Base-by-base conservation (phyloP, 2,113 vertebrate genomes). In the Pteropus alecto region DNA sequence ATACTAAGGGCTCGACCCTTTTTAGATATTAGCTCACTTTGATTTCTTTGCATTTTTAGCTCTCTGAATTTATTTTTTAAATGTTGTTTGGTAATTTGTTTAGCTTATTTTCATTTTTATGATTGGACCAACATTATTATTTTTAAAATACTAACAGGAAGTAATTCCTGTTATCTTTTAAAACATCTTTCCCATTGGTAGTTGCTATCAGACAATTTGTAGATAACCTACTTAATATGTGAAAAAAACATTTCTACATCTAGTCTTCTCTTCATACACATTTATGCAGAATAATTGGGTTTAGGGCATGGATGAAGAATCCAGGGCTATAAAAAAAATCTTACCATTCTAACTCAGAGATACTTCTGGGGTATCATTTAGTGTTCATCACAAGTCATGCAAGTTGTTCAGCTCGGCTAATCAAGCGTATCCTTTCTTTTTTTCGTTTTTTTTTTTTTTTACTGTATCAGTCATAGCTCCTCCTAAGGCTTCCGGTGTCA, bases 401-500 rank as follows among this genome's bases (percentile, higher is more conserved):
- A n/a, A 79, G 13, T 24, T 82, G 90, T 79, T 97, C 65, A 7
- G 74, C 82, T 82, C 94, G 54, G 78, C 67, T 82, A 71, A 38
- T 77, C 60, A 96, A 88, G 51, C 41, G 28, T 82, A 48, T n/a
- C 13, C 1, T 18, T 78, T 48, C 30, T 38, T 73, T 4, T 68
- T 74, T 56, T 11, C n/a, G 43, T 74, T 56, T 11, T n/a, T 41
- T 73, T 4, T 63, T 81, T 41, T 6, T 70, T 74, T 48, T 15
- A 67, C 33, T 70, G 13, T 74, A 61, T 95, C 78, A 93, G 3
- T 58, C 26, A 82, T 28, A n/a, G 86, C 61, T 86, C 71, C 51
- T 68, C 71, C 51, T 68, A 76, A 73, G 54, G 33, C 19, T 87
- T 84, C 56, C 24, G 2, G 18, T 84, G 33, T 94, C 81, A 68